Conservation (phyloP, 1,140 invertebrate genomes). For the Drosophila athabasca region DNA sequence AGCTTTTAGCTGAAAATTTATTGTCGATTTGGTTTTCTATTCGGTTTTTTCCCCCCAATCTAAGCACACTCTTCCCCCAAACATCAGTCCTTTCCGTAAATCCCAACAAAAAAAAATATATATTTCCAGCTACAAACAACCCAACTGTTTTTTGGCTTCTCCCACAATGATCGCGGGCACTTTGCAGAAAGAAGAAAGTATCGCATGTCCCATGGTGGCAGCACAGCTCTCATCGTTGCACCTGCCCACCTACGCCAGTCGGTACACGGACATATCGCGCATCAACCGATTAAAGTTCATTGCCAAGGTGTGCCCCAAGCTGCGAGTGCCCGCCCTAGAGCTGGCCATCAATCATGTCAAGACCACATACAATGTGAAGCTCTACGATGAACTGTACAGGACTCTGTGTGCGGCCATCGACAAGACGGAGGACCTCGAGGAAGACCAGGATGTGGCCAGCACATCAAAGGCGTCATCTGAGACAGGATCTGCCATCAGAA, state of each 20-base stretch:
- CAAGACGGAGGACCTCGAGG: not conserved
- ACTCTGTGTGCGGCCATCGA: constrained; percentile 30
- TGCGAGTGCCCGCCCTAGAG: constrained; percentile 53
- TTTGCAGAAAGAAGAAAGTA: not conserved
- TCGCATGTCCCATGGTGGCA: constrained; percentile 13
- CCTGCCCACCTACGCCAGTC: constrained; percentile 48
- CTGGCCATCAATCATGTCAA: constrained; percentile 62
- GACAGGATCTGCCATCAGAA: too few species aligned
- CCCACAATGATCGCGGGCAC: too few species aligned
- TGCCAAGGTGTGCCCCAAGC: constrained; percentile 54
- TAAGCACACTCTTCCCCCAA: too few species aligned
- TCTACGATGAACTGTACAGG: constrained; percentile 59
- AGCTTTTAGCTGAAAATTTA: constrained; percentile 57
- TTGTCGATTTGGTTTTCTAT: constrained; percentile 11
- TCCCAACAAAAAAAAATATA: too few species aligned
- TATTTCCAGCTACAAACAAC: too few species aligned
- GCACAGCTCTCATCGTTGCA: constrained; percentile 22
- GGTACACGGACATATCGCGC: constrained; percentile 45
- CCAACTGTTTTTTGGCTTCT: too few species aligned
- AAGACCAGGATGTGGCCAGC: not conserved
- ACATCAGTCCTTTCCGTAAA: too few species aligned
- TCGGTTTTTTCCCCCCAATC: too few species aligned
- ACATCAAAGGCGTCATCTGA: not conserved
- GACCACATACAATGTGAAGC: constrained; percentile 56
- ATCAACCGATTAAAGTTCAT: constrained; percentile 60